These are phyloP conservation scores for Scophthalmus maximus DNA, from an alignment of 2,113 vertebrate genomes.

Conservation along the genomic window DNA sequence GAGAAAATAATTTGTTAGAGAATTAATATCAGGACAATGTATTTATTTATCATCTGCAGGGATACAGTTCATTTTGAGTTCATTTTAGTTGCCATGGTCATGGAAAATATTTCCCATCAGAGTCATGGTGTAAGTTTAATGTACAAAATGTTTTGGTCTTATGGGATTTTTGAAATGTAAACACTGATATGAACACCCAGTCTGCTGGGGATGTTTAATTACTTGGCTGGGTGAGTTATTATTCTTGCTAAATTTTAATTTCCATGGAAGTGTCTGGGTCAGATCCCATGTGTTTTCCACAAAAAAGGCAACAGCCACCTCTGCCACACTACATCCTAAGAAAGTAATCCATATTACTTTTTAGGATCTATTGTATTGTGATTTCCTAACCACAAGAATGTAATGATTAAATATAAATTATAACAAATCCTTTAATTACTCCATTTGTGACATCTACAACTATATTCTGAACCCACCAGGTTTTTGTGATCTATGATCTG, in stretches of 20 bases:
- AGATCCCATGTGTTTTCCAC: not conserved
- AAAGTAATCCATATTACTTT: too few species aligned
- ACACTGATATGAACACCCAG: slow-evolving; percentile 19
- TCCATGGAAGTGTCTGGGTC: not conserved
- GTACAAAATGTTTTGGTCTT: not conserved
- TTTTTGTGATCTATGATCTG: not conserved
- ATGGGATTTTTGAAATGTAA: slow-evolving; percentile 42
- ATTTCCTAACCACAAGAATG: too few species aligned
- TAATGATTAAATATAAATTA: not conserved
- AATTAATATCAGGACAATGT: not conserved
- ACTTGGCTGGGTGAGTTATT: slow-evolving; percentile 29
- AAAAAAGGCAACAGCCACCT: too few species aligned
- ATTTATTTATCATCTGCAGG: not conserved
- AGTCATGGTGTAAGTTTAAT: not conserved
- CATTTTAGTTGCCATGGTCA: slow-evolving; percentile 6
- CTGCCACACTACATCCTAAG: too few species aligned
- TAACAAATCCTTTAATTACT: not conserved
- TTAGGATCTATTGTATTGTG: too few species aligned
- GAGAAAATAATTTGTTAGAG: not conserved
- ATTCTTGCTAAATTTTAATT: slow-evolving; percentile 6
- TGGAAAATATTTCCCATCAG: accelerated
- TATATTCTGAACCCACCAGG: not conserved
- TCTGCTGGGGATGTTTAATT: slow-evolving; percentile 19
- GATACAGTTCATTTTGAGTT: slow-evolving; percentile 30
- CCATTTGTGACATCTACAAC: not conserved